Evolutionary conservation across 2,113 vertebrate genomes (phyloP).

Genomic region (Dromas ardeola): DNA sequence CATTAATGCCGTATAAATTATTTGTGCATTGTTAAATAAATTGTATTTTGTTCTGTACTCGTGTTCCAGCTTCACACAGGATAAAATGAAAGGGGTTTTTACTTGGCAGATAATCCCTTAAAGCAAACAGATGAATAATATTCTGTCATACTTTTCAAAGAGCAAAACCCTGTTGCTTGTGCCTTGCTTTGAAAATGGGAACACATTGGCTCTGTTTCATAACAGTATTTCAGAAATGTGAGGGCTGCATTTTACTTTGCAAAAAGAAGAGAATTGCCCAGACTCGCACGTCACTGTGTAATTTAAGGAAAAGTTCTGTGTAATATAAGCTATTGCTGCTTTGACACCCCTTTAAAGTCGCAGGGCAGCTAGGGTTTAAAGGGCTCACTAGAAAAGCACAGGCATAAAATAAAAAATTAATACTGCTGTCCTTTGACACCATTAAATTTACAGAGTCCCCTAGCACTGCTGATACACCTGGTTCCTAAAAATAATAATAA

Average conservation of each 20-base stretch:
- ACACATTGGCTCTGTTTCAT: constrained; percentile 28
- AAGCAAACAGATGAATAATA: constrained; percentile 73
- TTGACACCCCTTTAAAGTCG: constrained; percentile 2
- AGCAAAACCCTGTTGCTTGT: constrained; percentile 24
- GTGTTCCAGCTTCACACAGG: neutral
- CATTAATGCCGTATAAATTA: neutral
- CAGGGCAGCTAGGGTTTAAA: neutral
- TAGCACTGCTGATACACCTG: neutral
- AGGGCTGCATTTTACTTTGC: constrained; percentile 25
- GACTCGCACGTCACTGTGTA: neutral
- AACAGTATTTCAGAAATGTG: constrained; percentile 19
- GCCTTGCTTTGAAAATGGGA: constrained; percentile 30
- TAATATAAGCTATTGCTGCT: constrained; percentile 9
- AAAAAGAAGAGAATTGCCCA: constrained; percentile 5
- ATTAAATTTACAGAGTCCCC: neutral
- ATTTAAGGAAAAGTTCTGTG: constrained; percentile 22
- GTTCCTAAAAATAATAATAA: neutral
- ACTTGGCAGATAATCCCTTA: constrained; percentile 62
- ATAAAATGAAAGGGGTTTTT: neutral
- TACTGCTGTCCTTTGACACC: neutral
- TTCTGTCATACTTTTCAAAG: constrained; percentile 68
- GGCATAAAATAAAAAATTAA: neutral
- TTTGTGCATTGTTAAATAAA: neutral
- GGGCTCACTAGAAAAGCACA: neutral
- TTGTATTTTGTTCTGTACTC: neutral